Conservation (phyloP, 1,140 invertebrate species). For the Drosophila orosa region DNA sequence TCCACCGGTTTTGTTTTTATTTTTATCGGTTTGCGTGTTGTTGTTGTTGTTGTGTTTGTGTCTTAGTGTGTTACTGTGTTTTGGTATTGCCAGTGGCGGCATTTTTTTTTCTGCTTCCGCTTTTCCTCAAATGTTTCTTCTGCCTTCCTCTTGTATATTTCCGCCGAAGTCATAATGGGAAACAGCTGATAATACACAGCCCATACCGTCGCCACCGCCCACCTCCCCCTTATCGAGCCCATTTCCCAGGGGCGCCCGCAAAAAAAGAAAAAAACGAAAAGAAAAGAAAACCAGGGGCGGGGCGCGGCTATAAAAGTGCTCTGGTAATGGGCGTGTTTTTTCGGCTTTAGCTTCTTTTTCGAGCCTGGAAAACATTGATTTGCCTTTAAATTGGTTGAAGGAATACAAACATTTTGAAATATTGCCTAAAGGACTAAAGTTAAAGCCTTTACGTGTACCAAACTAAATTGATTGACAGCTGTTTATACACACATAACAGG, state of each 20-base stretch:
- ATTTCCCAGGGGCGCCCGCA: slow-evolving; percentile 4
- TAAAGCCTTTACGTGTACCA: neutral
- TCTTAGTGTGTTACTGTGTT: slow-evolving; percentile 49
- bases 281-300: neutral
- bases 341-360: slow-evolving; percentile 8
- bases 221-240: slow-evolving; percentile 5
- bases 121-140: slow-evolving; percentile 37
- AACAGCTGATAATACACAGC: slow-evolving; percentile 72
- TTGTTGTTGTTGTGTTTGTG: slow-evolving; percentile 24
- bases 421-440: neutral
- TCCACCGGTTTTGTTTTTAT: slow-evolving; percentile 39
- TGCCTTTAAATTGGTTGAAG: slow-evolving; percentile 14
- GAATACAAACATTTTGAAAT: slow-evolving; percentile 10
- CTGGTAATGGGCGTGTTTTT: slow-evolving; percentile 39
- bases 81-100: slow-evolving; percentile 36
- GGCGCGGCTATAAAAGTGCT: slow-evolving; percentile 28
- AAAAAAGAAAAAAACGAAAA: neutral
- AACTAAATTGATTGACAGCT: neutral
- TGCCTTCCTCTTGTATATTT: slow-evolving; percentile 54
- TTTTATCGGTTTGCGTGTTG: slow-evolving; percentile 58
- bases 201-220: neutral
- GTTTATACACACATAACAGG: neutral
- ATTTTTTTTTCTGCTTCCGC: slow-evolving; percentile 33
- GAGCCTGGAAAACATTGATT: slow-evolving; percentile 30
- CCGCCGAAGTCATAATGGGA: slow-evolving; percentile 67